Evolutionary conservation across 64 coral and sea anemone species (phyloP), one percentile per base, ranked within the genome.

Genomic region (Astreopora myriophthalma): DNA sequence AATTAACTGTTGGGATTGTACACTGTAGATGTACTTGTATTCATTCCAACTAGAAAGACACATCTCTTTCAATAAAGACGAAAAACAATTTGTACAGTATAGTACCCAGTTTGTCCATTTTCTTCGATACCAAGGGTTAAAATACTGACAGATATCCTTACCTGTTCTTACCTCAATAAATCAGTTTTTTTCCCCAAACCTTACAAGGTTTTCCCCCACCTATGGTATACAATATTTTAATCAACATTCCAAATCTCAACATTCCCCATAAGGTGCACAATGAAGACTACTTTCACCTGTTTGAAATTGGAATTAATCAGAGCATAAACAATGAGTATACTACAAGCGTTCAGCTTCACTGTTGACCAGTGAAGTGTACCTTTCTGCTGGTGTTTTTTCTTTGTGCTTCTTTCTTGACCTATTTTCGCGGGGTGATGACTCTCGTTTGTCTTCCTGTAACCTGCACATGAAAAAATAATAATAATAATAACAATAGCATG

Each of bases 351-450:
- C 20, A 37, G 2, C 35, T 33, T 60, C 49, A 60, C 76, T 13
- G 42, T 27, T 58, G 49, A 34, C 8, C 29, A 42, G 73, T 25
- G 5, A 26, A 37, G 25, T 48, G 23, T 40, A 83, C 79, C 79
- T 83, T 37, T 83, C 79, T 83, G 37, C 49, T 64, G 79, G 79
- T 83, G 79, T 83, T 61, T 61, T 30, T 24, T 36, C 33, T 83
- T 83, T 83, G 9, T 32, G 57, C 22, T 83, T 83, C 58, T 83
- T 83, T 22, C 22, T 3, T 0, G 16, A 22, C n/a, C 61, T 63
- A 25, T 7, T 33, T 9, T 2, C 6, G 55, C 2, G 32, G 23
- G 51, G 30, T 34, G 78, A 36, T 8, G 48, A 61, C 1, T 34
- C 22, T 22, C 58, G 30, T 16, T 64, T 63, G 17, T 65, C 79